These are phyloP conservation scores for Melanerpes aurifrons DNA, from an alignment of 2,113 vertebrate species.

Conservation along the genomic window DNA sequence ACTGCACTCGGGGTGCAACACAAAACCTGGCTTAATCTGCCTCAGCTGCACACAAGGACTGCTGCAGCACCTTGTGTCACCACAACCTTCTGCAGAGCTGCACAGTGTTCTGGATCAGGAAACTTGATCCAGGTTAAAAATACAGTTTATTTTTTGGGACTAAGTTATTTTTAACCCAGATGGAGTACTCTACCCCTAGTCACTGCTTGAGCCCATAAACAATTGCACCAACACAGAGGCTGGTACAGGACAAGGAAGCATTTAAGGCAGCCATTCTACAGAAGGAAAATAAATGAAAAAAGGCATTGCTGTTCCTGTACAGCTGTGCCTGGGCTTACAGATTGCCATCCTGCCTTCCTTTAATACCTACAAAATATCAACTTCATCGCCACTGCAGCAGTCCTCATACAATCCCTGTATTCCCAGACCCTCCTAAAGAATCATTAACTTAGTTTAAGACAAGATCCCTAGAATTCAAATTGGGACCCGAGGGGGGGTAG, in stretches of 20 bases:
- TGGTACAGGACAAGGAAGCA: not conserved
- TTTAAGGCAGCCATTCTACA: not conserved
- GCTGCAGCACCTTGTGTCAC: not conserved
- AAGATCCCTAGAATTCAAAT: not conserved
- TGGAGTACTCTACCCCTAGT: constrained; percentile 24
- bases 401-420: not conserved
- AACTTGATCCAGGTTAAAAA: constrained; percentile 67
- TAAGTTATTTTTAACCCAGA: constrained; percentile 65
- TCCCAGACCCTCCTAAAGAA: not conserved
- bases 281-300: not conserved
- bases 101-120: constrained; percentile 7
- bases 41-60: not conserved
- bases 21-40: not conserved
- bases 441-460: not conserved
- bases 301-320: not conserved
- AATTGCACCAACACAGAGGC: not conserved
- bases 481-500: accelerated
- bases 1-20: not conserved
- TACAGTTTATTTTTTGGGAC: constrained; percentile 58
- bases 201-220: not conserved
- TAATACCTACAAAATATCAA: not conserved
- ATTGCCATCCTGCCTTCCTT: not conserved
- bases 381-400: not conserved
- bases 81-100: not conserved
- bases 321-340: not conserved